These are phyloP conservation scores for Mormyrops boulengeri DNA, from an alignment of 2,797 vertebrate species.

Conservation along the genomic window DNA sequence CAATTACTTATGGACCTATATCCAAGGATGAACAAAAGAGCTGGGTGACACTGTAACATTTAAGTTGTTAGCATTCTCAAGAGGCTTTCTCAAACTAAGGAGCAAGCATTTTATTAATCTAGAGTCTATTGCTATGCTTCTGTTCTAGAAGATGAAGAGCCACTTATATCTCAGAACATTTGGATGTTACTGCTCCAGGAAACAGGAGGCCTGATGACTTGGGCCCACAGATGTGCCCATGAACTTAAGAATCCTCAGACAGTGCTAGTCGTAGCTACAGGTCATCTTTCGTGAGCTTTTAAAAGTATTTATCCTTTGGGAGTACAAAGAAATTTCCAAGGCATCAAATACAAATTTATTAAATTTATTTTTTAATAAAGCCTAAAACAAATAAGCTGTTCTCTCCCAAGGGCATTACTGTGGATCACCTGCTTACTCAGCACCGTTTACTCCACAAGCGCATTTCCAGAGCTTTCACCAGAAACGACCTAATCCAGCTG, in stretches of 20 bases:
- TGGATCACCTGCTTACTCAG: no score
- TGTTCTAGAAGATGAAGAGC: constrained; percentile 21
- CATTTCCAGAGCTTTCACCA: neutral
- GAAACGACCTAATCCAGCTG: neutral
- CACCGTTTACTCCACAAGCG: no score
- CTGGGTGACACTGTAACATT: neutral
- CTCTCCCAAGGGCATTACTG: no score
- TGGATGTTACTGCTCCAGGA: constrained; percentile 16
- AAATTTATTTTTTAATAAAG: no score
- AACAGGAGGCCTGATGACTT: constrained; percentile 14
- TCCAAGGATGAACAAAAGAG: neutral
- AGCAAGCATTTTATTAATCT: neutral
- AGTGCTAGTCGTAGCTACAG: neutral
- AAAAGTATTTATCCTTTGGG: neutral
- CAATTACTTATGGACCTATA: neutral
- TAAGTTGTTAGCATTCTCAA: neutral
- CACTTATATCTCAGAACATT: constrained; percentile 19
- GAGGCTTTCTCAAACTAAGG: neutral
- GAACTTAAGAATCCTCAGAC: neutral
- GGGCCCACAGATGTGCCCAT: neutral
- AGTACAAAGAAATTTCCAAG: neutral
- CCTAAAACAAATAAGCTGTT: no score
- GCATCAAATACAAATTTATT: neutral
- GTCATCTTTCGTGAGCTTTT: neutral
- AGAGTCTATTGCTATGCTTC: neutral